Percentiles rank a stretch among this genome's conserved stretches.
phyloP scores from a whole-genome alignment of 1,140 invertebrate genomes.

The Ptiloglossa arizonensis region DNA sequence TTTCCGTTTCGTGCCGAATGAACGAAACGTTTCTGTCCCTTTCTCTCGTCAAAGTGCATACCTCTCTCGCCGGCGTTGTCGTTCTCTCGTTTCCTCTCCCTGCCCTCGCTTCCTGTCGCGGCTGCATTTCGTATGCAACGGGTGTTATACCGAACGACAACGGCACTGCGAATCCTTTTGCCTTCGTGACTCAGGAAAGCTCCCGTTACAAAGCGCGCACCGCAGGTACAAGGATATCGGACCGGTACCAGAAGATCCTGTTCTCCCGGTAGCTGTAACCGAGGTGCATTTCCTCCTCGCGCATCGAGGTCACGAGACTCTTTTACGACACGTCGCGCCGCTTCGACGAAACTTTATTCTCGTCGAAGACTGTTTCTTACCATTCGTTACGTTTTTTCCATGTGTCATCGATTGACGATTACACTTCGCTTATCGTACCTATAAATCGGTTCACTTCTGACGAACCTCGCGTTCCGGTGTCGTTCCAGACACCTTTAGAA shows the following conservation, averaged over 20 bases:
- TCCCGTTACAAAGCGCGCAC: constrained; percentile 45
- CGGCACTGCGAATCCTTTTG: constrained; percentile 29
- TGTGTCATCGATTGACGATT: too few relatives aligned
- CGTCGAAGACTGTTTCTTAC: background rate
- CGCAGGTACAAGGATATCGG: constrained; percentile 35
- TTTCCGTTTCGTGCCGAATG: constrained; percentile 55
- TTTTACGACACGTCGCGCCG: background rate
- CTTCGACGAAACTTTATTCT: background rate
- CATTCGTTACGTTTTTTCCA: background rate
- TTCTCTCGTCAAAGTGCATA: background rate
- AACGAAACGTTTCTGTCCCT: constrained; percentile 27
- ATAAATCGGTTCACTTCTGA: too few relatives aligned
- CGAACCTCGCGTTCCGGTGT: too few relatives aligned
- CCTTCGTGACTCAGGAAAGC: constrained; percentile 27
- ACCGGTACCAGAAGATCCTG: constrained; percentile 42
- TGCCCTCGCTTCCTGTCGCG: constrained; percentile 58
- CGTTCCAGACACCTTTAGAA: too few relatives aligned
- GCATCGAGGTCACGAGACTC: constrained; percentile 10
- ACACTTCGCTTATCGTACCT: too few relatives aligned
- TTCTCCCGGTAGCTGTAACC: constrained; percentile 19
- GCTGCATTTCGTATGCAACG: constrained; percentile 58
- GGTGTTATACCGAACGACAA: constrained; percentile 50
- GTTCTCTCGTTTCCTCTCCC: background rate
- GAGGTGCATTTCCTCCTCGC: constrained; percentile 34
- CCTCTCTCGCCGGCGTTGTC: too few relatives aligned